Evolutionary conservation across 1,140 invertebrate genomes (phyloP).

Genomic region (Triops longicaudatus): DNA sequence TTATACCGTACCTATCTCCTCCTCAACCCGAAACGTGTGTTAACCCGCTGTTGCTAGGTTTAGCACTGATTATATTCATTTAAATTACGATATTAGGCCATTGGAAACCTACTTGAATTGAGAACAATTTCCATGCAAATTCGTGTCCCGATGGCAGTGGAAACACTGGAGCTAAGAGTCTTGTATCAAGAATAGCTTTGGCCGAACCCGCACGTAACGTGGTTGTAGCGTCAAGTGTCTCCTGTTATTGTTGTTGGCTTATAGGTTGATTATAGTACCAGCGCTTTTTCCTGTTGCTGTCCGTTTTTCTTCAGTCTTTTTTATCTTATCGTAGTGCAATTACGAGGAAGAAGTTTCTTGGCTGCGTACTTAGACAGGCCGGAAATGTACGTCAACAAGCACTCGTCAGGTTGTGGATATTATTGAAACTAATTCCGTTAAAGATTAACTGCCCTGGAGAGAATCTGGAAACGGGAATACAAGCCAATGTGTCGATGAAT

Average conservation of each 20-base stretch:
- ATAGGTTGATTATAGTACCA: neutral
- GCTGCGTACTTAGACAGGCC: neutral
- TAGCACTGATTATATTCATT: no score
- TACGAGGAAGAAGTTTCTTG: neutral
- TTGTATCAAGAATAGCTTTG: neutral
- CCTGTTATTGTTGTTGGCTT: constrained; percentile 1
- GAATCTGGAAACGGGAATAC: neutral
- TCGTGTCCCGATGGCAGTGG: neutral
- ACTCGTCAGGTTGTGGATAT: neutral
- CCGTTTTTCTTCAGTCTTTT: neutral
- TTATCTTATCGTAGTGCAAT: neutral
- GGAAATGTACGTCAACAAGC: neutral
- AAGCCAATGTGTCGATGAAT: no score
- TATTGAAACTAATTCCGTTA: neutral
- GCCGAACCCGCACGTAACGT: neutral
- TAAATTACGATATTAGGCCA: no score
- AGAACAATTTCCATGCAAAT: no score
- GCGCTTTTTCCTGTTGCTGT: neutral
- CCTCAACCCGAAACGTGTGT: no score
- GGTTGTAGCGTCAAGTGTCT: neutral
- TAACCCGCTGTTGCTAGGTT: no score
- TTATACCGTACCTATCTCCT: no score
- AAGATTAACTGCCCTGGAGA: neutral
- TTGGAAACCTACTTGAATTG: no score
- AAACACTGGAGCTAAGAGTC: neutral